Conservation (phyloP, 2,797 vertebrate genomes). For the Ceyx erithaca region DNA sequence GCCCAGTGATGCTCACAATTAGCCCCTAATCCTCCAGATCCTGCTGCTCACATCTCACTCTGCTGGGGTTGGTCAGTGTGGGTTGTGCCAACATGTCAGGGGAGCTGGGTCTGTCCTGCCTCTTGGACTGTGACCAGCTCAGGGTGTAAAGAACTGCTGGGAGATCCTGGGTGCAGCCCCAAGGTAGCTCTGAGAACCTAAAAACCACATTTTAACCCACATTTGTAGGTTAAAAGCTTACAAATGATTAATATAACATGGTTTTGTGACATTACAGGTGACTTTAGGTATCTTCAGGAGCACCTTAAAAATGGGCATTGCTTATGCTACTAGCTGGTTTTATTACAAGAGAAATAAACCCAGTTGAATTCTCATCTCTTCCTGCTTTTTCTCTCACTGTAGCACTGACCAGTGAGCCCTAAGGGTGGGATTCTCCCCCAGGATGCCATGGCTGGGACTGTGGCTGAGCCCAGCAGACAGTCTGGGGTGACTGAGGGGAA, state of each 20-base stretch:
- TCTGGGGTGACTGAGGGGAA: background rate
- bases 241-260: background rate
- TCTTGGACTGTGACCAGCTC: background rate
- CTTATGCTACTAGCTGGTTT: background rate
- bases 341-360: background rate
- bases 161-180: background rate
- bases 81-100: background rate
- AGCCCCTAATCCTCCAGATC: rapidly evolving
- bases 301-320: background rate
- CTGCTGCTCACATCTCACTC: background rate
- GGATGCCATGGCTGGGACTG: background rate
- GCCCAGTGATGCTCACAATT: background rate
- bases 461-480: background rate
- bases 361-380: background rate
- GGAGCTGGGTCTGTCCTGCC: background rate
- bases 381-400: background rate
- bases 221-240: background rate
- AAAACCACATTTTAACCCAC: background rate
- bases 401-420: rapidly evolving
- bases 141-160: background rate
- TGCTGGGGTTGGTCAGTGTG: background rate
- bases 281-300: background rate
- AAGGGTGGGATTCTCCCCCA: background rate
- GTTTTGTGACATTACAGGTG: background rate
- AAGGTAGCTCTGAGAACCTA: background rate